A percentile compares a stretch with the other conserved stretches of the same genome.
Evolutionary conservation across 2,797 vertebrate genomes (phyloP).

Genomic region (Choloepus didactylus): DNA sequence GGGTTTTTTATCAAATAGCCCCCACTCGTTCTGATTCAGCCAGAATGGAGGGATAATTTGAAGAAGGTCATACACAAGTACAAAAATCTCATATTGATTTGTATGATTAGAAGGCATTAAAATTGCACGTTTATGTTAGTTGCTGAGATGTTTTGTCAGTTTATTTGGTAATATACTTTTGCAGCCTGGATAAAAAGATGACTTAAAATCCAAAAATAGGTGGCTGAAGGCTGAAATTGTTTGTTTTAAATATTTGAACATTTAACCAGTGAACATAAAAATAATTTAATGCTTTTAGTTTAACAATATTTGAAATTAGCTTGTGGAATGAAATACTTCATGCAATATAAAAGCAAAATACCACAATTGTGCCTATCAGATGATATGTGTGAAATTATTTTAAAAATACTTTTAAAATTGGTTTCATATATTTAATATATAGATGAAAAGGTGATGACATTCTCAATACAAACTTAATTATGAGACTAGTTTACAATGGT

Average conservation of each 20-base stretch:
- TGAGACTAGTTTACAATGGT: slow-evolving; percentile 65
- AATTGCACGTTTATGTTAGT: slow-evolving; percentile 90
- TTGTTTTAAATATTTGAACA: slow-evolving; percentile 77
- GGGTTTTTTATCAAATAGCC: slow-evolving; percentile 98
- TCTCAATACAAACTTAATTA: slow-evolving; percentile 82
- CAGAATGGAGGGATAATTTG: slow-evolving; percentile 98
- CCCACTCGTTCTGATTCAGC: slow-evolving; percentile 95
- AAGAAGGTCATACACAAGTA: slow-evolving; percentile 95
- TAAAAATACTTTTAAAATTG: slow-evolving; percentile 69
- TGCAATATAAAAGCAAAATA: slow-evolving; percentile 7
- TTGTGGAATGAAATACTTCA: background rate
- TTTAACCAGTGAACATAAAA: slow-evolving; percentile 78
- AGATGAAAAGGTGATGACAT: slow-evolving; percentile 69
- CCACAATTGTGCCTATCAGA: background rate
- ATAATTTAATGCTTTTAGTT: slow-evolving; percentile 67
- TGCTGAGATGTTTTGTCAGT: slow-evolving; percentile 87
- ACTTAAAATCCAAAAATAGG: slow-evolving; percentile 82
- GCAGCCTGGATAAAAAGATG: slow-evolving; percentile 64
- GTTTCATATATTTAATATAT: slow-evolving; percentile 74
- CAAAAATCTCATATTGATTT: slow-evolving; percentile 93
- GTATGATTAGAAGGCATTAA: slow-evolving; percentile 94
- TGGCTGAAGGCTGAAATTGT: slow-evolving; percentile 65
- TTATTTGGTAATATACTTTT: slow-evolving; percentile 88
- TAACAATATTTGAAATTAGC: slow-evolving; percentile 69
- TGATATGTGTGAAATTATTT: slow-evolving; percentile 60